These are phyloP conservation scores for Falcunculus frontatus DNA, from an alignment of 2,113 vertebrate species.

Conservation along the genomic window DNA sequence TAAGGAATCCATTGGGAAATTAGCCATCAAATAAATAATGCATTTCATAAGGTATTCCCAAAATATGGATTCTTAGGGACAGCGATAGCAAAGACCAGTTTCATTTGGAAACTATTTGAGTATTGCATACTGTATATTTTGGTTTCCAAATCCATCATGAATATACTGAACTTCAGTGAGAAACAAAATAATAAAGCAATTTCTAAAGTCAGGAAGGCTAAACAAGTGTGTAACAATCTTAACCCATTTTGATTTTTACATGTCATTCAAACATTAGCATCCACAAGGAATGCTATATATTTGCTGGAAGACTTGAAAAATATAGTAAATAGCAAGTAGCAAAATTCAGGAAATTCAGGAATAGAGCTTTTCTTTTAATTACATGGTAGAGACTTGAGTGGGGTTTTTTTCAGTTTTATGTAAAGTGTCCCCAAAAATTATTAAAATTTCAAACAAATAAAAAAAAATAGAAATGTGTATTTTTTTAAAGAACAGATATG, in stretches of 20 bases:
- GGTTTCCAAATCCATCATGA: background rate
- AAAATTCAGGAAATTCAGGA: background rate
- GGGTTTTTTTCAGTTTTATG: background rate
- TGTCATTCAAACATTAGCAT: background rate
- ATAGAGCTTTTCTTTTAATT: background rate
- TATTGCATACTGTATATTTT: background rate
- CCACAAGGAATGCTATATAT: background rate
- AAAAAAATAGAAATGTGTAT: background rate
- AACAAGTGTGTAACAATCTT: rapidly evolving
- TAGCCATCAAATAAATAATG: background rate
- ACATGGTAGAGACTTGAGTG: background rate
- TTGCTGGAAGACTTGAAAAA: background rate
- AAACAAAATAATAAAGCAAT: background rate
- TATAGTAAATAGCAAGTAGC: background rate
- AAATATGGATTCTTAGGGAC: background rate
- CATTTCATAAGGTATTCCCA: background rate
- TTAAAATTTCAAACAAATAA: background rate
- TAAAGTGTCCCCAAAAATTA: background rate
- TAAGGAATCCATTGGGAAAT: background rate
- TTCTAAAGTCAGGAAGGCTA: background rate
- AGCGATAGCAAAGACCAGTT: background rate
- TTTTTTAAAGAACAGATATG: background rate
- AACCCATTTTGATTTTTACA: background rate
- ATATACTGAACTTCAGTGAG: background rate
- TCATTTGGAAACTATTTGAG: background rate